These are phyloP conservation scores for Leptinotarsa lineolata DNA, from an alignment of 1,140 invertebrate species.

Conservation along the genomic window DNA sequence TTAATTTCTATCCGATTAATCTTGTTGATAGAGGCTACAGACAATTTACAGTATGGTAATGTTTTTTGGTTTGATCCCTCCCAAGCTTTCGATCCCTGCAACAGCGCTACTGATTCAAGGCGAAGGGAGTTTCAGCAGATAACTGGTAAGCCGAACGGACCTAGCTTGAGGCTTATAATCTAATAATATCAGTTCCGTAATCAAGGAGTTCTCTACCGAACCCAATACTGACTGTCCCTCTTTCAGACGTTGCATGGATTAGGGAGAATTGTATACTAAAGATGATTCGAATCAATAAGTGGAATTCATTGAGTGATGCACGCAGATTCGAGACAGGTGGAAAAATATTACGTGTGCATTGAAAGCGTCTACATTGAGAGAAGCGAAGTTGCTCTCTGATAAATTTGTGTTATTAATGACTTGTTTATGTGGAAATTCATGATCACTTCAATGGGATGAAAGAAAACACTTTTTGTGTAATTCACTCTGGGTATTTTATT, in stretches of 20 bases:
- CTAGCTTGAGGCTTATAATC: conserved; percentile 40
- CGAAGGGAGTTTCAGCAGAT: conserved; percentile 7
- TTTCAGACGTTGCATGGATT: conserved; percentile 11
- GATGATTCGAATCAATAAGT: conserved; percentile 1
- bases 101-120: conserved; percentile 1
- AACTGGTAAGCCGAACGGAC: conserved; percentile 27
- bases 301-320: background rate
- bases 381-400: too few relatives aligned
- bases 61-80: background rate
- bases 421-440: too few relatives aligned
- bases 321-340: background rate
- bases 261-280: conserved; percentile 1
- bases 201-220: conserved; percentile 37
- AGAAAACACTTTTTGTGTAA: too few relatives aligned
- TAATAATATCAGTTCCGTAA: conserved; percentile 45
- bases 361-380: too few relatives aligned
- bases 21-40: conserved; percentile 3
- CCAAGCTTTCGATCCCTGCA: background rate
- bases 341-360: too few relatives aligned
- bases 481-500: too few relatives aligned
- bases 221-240: conserved; percentile 27
- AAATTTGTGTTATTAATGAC: too few relatives aligned
- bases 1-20: background rate
- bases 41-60: conserved; percentile 1
- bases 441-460: too few relatives aligned